Base-by-base conservation (phyloP, 64 coral and sea anemone genomes). In the Trachythela sp. region DNA sequence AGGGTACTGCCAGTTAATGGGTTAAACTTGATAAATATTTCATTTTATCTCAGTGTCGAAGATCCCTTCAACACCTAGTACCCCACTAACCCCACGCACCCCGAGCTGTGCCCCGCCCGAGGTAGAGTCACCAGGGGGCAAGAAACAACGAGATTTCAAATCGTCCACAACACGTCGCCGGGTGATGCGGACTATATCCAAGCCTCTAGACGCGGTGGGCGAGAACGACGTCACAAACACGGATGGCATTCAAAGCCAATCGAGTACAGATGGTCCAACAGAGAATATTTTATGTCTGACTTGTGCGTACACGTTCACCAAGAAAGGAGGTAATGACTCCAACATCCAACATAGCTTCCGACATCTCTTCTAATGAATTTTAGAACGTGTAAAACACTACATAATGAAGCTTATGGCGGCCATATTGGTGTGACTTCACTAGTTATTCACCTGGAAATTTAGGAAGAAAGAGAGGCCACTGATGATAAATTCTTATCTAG, bases 271-370 rank as follows among this genome's bases (percentile, higher is more conserved):
- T 20, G 83, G 84, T 37, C 86, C 91, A 31, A 91, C 86, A 54
- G 96, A 99, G 51, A 91, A 83, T 45, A 92, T 99, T 51, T 87
- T 91, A 35, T 99, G 93, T 83, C 84, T 88, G 30, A 87, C 85
- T 35, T 99, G 94, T 93, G 96, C 96, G 17, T 91, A 88, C 27
- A 99, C 96, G 22, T 99, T 92, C 31, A 99, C 96, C 1, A 99
- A 95, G 52, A 99, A 99, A 64, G 70, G 92, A 87, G 96, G 96
- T 99, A 91, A 84, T 43, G 89, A 31, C n/a, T n/a, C n/a, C n/a
- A n/a, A n/a, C n/a, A n/a, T n/a, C n/a, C n/a, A n/a, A n/a, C n/a
- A n/a, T n/a, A n/a, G n/a, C n/a, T n/a, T n/a, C n/a, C n/a, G n/a
- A n/a, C n/a, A n/a, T n/a, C n/a, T n/a, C n/a, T n/a, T n/a, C n/a